These are phyloP conservation scores for Seriola rivoliana DNA, from an alignment of 2,113 vertebrate species.

Conservation along the genomic window DNA sequence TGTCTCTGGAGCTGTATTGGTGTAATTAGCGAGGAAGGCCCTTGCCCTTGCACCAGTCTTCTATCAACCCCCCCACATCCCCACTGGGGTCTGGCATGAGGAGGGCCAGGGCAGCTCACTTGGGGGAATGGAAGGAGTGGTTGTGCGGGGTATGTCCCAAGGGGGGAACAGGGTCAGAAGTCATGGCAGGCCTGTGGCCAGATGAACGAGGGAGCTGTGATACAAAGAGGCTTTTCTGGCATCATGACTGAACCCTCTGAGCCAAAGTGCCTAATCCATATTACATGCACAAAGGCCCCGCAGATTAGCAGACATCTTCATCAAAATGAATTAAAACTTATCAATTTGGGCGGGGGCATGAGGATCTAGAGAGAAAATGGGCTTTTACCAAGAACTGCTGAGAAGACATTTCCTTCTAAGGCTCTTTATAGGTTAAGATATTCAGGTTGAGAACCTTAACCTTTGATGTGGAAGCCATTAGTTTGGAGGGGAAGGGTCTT, in stretches of 20 bases:
- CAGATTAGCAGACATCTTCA: slow-evolving; percentile 79
- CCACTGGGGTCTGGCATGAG: slow-evolving; percentile 52
- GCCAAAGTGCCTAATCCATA: slow-evolving; percentile 85
- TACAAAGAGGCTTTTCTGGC: slow-evolving; percentile 82
- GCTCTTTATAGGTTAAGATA: slow-evolving; percentile 77
- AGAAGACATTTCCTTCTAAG: slow-evolving; percentile 62
- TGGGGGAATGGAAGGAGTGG: slow-evolving; percentile 64
- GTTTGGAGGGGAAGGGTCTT: slow-evolving; percentile 70
- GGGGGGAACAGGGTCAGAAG: slow-evolving; percentile 75
- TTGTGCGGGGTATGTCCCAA: slow-evolving; percentile 63
- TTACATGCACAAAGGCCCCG: slow-evolving; percentile 78
- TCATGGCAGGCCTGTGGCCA: slow-evolving; percentile 79
- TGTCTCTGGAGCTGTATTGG: slow-evolving; percentile 77
- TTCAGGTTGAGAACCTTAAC: slow-evolving; percentile 73
- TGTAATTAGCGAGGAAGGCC: slow-evolving; percentile 82
- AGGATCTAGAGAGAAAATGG: slow-evolving; percentile 56
- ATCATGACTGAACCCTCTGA: slow-evolving; percentile 75
- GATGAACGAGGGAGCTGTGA: slow-evolving; percentile 73
- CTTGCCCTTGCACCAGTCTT: slow-evolving; percentile 78
- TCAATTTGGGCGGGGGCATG: slow-evolving; percentile 38
- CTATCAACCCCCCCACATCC: slow-evolving; percentile 56
- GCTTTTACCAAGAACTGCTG: slow-evolving; percentile 69
- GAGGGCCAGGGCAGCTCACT: slow-evolving; percentile 63
- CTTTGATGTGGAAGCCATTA: slow-evolving; percentile 79
- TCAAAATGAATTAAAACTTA: slow-evolving; percentile 81